These are phyloP conservation scores for Epizoanthus ramosus DNA, from an alignment of 92 coral and sea anemone species.

Conservation along the genomic window DNA sequence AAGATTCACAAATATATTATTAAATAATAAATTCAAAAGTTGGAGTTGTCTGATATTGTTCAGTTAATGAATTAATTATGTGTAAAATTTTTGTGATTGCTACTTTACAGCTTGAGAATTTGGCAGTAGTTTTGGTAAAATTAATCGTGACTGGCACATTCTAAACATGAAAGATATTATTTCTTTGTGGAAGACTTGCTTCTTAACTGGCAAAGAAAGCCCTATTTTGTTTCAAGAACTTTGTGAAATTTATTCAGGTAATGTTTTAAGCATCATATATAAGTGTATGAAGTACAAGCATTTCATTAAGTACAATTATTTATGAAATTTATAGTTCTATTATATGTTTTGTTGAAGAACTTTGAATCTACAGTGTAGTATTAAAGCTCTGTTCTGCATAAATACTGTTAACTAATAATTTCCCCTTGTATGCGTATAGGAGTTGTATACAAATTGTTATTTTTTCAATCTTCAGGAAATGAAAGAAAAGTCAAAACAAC, in stretches of 20 bases:
- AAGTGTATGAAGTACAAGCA: background rate
- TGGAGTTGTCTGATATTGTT: background rate
- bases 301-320: background rate
- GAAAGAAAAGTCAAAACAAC: slow-evolving; percentile 32
- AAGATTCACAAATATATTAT: too few relatives aligned
- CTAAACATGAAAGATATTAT: slow-evolving; percentile 5
- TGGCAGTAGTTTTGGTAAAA: background rate
- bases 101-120: background rate
- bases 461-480: slow-evolving; percentile 31
- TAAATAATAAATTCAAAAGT: too few relatives aligned
- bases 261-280: too few relatives aligned
- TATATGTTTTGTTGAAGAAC: too few relatives aligned
- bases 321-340: too few relatives aligned
- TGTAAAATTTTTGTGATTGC: background rate
- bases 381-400: too few relatives aligned
- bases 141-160: background rate
- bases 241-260: slow-evolving; percentile 20
- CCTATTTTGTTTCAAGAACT: background rate
- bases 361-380: too few relatives aligned
- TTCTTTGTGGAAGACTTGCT: slow-evolving; percentile 43
- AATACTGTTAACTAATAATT: too few relatives aligned
- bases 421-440: too few relatives aligned
- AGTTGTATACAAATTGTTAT: too few relatives aligned
- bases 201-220: slow-evolving; percentile 16
- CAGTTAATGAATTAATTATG: background rate